A percentile compares a stretch with the other conserved stretches of the same genome.
phyloP scores from a whole-genome alignment of 2,113 vertebrate genomes.

The Puma concolor region DNA sequence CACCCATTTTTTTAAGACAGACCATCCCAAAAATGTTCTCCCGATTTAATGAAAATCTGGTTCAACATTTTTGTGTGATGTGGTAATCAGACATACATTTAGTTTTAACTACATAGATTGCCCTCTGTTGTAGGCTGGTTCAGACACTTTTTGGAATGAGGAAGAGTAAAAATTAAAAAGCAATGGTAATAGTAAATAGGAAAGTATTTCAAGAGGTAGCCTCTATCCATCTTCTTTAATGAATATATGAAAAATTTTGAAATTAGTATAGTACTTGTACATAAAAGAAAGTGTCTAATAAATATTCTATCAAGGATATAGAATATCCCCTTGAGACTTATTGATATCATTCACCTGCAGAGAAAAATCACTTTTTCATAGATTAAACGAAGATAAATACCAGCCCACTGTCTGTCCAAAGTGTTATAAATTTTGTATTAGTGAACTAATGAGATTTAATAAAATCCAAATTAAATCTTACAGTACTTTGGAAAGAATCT shows the following conservation, averaged over 20 bases:
- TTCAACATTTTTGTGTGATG: not conserved
- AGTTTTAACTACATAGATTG: not conserved
- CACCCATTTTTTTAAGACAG: conserved; percentile 30
- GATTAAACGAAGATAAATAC: conserved; percentile 66
- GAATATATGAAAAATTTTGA: conserved; percentile 20
- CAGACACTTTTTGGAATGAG: not conserved
- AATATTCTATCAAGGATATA: conserved; percentile 53
- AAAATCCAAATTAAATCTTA: conserved; percentile 74
- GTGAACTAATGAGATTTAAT: conserved; percentile 75
- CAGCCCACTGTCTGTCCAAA: conserved; percentile 52
- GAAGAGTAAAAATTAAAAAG: conserved; percentile 9
- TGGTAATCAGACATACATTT: not conserved
- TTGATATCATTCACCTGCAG: conserved; percentile 57
- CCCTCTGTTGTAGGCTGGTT: not conserved
- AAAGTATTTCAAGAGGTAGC: not conserved
- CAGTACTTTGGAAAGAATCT: conserved; percentile 56
- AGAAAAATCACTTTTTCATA: conserved; percentile 72
- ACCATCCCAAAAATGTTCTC: not conserved
- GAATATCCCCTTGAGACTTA: conserved; percentile 45
- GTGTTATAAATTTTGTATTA: conserved; percentile 73
- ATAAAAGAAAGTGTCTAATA: conserved; percentile 51
- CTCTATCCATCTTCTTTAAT: conserved; percentile 37
- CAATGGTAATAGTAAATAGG: not conserved
- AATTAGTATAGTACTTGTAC: not conserved
- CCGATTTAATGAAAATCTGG: conserved; percentile 41